A percentile compares a stretch with the other conserved stretches of the same genome.
Conservation (phyloP, 2,797 vertebrate genomes). For the Calcarius lapponicus region DNA sequence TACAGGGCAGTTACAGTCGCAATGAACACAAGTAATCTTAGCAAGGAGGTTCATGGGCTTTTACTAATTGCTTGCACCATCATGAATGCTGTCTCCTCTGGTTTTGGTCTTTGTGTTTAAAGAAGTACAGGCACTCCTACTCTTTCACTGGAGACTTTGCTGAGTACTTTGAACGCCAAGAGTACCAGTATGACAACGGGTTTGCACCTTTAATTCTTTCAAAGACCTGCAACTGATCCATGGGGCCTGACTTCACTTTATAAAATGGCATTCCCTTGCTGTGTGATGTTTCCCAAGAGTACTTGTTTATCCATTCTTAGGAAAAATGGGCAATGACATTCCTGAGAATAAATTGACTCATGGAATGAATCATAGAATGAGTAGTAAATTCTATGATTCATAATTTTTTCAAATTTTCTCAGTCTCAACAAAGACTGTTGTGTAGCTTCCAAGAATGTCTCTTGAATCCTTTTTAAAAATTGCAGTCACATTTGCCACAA, state of each 20-base stretch:
- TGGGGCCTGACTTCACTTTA: not conserved
- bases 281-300: not conserved
- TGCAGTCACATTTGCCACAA: not conserved
- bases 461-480: not conserved
- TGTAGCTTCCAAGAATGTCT: not conserved
- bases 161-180: not conserved
- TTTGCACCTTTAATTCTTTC: not conserved
- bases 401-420: not conserved
- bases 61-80: not conserved
- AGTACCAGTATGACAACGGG: not conserved
- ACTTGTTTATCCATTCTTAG: not conserved
- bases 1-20: not conserved
- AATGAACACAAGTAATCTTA: not conserved
- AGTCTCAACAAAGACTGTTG: not conserved
- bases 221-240: not conserved
- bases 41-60: not conserved
- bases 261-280: not conserved
- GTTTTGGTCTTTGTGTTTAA: not conserved
- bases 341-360: not conserved
- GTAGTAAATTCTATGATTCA: not conserved
- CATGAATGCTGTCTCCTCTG: not conserved
- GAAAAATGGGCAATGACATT: not conserved
- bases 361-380: not conserved
- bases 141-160: not conserved
- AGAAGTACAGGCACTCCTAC: not conserved